Base-by-base conservation (phyloP, 2,888 invertebrate species). In the Cinara cedri region DNA sequence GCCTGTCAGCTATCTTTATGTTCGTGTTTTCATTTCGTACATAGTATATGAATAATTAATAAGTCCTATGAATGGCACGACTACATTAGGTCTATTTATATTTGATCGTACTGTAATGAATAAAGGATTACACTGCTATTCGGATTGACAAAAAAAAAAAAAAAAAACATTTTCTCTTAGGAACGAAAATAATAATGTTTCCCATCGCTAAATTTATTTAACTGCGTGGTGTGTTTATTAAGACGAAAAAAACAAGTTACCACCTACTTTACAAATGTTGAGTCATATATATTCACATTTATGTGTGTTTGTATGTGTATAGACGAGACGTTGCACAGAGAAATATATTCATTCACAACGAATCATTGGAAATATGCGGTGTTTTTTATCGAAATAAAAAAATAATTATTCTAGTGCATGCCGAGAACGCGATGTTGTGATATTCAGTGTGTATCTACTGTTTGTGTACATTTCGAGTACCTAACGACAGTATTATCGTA, bases 361-460 rank as follows among this genome's bases (percentile, higher is more conserved):
- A 72, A 72, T 72, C 44, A 46, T 46, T 57, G n/a, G n/a, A 55
- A 72, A 42, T 54, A 19, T 42, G 9, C 1, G 3, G 14, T 54
- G 51, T 51, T 68, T 70, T 54, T 42, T 19, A 14, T 19, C 13
- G 19, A 70, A 70, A 19, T 6, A 34, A 34, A 34, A 14, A 54
- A 70, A 70, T 14, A 14, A n/a, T n/a, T 19, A 14, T 51, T n/a
- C 68, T 68, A 51, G 26, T 68, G 34, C 51, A 19, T 42, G 54
- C 49, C 24, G 11, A 42, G 3, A 34, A n/a, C 1, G 6, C 8
- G n/a, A 6, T 34, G 6, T 34, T 34, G 6, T 34, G 6, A 34
- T 34, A 34, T 34, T 34, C n/a, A n/a, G 34, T 34, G 34, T 34
- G 34, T 34, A 34, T 3, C 3, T 34, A 34, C 3, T 34, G 34